phyloP scores from a whole-genome alignment of 2,888 invertebrate genomes.

The Hartigia nigra region DNA sequence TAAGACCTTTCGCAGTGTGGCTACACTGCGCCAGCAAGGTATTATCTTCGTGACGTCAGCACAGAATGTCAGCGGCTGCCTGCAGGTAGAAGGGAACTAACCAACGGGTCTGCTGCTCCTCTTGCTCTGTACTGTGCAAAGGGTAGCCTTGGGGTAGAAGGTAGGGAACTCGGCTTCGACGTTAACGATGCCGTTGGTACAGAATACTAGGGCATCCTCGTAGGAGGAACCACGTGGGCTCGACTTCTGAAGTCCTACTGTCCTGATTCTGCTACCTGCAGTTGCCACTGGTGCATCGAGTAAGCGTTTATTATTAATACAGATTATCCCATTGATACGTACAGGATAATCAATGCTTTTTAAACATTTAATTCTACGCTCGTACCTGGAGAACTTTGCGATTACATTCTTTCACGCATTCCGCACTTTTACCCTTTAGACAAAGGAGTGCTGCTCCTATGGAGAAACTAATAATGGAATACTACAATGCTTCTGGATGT shows the following conservation, averaged over 20 bases:
- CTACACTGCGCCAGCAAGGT: conserved; percentile 16
- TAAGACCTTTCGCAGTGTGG: not conserved
- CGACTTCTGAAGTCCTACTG: not conserved
- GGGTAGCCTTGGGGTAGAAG: conserved; percentile 1
- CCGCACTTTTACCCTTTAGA: not conserved
- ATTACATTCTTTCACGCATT: not conserved
- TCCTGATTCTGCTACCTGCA: not conserved
- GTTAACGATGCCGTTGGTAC: not conserved
- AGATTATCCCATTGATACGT: not conserved
- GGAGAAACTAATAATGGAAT: not conserved
- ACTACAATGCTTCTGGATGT: not conserved
- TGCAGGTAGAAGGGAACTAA: conserved; percentile 17
- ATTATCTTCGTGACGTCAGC: conserved; percentile 33
- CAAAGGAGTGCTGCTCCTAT: not conserved
- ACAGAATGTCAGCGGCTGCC: conserved; percentile 29
- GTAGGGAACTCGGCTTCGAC: not conserved
- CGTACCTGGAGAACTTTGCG: not conserved
- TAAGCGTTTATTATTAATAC: not conserved
- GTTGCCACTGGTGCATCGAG: not conserved
- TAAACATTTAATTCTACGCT: not conserved
- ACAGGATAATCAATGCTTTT: not conserved
- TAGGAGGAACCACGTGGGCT: not conserved
- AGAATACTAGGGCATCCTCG: not conserved
- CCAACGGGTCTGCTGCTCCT: conserved; percentile 8
- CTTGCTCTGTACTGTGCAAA: not conserved